These are phyloP conservation scores for Cyclopterus lumpus DNA, from an alignment of 2,797 vertebrate species.

Conservation along the genomic window DNA sequence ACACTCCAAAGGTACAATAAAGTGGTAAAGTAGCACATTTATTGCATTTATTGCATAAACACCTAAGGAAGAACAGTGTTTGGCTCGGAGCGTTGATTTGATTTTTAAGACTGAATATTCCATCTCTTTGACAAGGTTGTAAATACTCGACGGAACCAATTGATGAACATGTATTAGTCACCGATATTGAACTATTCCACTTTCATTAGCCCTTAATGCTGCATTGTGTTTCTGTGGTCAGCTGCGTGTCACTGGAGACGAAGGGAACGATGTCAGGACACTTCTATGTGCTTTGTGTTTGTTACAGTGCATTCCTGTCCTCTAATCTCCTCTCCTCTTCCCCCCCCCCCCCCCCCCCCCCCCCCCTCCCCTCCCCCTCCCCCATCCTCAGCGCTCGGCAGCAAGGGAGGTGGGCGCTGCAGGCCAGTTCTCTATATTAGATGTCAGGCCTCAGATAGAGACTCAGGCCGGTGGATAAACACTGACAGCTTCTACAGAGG, in stretches of 20 bases:
- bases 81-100: conserved; percentile 49
- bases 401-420: conserved; percentile 72
- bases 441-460: conserved; percentile 86
- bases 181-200: conserved; percentile 11
- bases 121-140: conserved; percentile 34
- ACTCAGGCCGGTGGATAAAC: conserved; percentile 84
- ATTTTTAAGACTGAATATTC: conserved; percentile 49
- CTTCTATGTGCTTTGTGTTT: too few species aligned
- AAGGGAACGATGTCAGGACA: conserved; percentile 11
- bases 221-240: conserved; percentile 10
- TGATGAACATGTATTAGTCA: conserved; percentile 20
- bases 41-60: conserved; percentile 70
- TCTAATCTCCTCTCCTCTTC: conserved; percentile 31
- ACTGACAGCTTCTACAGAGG: conserved; percentile 84
- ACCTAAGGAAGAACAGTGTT: conserved; percentile 48
- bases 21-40: conserved; percentile 63
- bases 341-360: neutral
- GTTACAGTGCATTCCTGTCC: too few species aligned
- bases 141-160: conserved; percentile 28
- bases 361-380: neutral
- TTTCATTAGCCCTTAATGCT: conserved; percentile 2
- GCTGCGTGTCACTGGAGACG: conserved; percentile 22
- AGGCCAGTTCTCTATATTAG: conserved; percentile 84
- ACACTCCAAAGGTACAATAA: conserved; percentile 69
- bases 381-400: conserved; percentile 58